Evolutionary conservation across 2,888 invertebrate species (phyloP).

Genomic region (Andrena bucephala): DNA sequence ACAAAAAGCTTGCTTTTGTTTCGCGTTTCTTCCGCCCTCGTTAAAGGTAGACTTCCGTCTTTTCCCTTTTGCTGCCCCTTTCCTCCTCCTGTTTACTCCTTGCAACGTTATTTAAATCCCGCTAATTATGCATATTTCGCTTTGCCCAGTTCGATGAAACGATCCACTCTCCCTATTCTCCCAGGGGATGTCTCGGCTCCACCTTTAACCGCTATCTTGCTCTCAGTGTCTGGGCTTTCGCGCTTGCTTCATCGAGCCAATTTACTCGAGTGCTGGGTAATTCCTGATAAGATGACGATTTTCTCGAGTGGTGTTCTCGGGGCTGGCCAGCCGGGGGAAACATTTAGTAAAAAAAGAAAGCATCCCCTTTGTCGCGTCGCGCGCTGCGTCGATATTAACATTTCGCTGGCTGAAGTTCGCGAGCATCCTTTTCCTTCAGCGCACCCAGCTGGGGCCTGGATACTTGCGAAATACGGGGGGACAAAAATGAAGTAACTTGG

Average conservation of each 20-base stretch:
- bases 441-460: not conserved
- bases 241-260: slow-evolving; percentile 66
- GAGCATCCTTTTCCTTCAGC: not conserved
- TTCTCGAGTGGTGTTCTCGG: slow-evolving; percentile 55
- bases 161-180: slow-evolving; percentile 29
- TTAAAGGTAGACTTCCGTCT: slow-evolving; percentile 37
- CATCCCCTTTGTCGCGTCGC: slow-evolving; percentile 12
- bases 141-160: slow-evolving; percentile 63
- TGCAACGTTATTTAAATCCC: slow-evolving; percentile 66
- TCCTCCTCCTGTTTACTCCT: slow-evolving; percentile 13
- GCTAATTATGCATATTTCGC: slow-evolving; percentile 72
- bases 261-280: slow-evolving; percentile 71
- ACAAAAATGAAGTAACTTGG: not conserved
- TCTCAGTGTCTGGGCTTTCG: slow-evolving; percentile 24
- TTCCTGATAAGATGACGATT: slow-evolving; percentile 72
- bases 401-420: slow-evolving; percentile 1
- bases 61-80: slow-evolving; percentile 16
- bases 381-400: slow-evolving; percentile 21
- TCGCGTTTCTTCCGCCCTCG: slow-evolving; percentile 43
- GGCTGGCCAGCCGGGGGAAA: slow-evolving; percentile 28
- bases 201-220: slow-evolving; percentile 35
- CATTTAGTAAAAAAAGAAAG: slow-evolving; percentile 35
- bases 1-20: slow-evolving; percentile 38
- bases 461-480: not conserved
- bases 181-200: slow-evolving; percentile 14